These are phyloP conservation scores for Mesoclemmys tuberculata DNA, from an alignment of 2,113 vertebrate species.

Conservation along the genomic window DNA sequence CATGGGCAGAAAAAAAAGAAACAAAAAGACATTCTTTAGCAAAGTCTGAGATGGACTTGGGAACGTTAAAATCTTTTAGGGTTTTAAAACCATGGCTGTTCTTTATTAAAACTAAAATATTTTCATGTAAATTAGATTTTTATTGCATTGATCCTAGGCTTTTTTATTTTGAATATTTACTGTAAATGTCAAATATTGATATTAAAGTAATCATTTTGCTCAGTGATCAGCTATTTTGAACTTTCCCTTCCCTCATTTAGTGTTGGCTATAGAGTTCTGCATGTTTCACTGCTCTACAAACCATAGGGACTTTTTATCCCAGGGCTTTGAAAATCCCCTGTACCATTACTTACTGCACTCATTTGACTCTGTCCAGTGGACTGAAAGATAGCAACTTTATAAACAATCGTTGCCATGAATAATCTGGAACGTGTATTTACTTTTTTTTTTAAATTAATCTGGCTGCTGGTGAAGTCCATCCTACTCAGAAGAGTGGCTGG, in stretches of 20 bases:
- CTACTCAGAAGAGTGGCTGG: neutral
- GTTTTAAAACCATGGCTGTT: neutral
- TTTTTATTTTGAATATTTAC: constrained; percentile 16
- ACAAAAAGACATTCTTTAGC: neutral
- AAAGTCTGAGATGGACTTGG: neutral
- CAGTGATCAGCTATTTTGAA: neutral
- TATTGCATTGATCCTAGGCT: neutral
- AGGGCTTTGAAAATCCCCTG: neutral
- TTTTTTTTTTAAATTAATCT: neutral
- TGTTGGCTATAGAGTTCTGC: neutral
- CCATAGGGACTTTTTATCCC: neutral
- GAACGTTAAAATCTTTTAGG: neutral
- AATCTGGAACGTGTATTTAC: neutral
- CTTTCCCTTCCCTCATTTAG: constrained; percentile 23
- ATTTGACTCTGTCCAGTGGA: neutral
- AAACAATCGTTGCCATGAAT: neutral
- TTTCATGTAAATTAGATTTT: constrained; percentile 13
- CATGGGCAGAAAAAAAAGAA: neutral
- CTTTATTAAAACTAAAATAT: constrained; percentile 35
- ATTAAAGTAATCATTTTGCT: neutral
- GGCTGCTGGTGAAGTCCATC: neutral
- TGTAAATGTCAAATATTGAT: neutral
- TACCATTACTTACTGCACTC: neutral
- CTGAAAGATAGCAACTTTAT: neutral
- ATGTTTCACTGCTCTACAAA: neutral